Evolutionary conservation across 2,888 invertebrate species (phyloP), one percentile per base, ranked within the genome.

Genomic region (Callimorpha dominula): DNA sequence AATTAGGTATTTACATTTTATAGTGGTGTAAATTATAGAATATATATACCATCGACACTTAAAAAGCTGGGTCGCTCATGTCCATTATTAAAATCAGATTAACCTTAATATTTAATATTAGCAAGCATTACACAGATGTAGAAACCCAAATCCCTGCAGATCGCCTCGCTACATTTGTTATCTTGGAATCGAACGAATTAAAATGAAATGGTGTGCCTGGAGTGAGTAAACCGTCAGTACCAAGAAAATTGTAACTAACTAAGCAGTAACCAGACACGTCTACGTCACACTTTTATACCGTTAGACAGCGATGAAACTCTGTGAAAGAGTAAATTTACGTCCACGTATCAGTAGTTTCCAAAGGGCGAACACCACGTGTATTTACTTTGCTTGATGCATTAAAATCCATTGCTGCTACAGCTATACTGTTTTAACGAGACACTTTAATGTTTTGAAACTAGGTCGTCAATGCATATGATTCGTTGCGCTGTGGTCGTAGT

Each of bases 331-430:
- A 57, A 20, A 9, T 9, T 20, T 20, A 20, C 20, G 12, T 31
- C 57, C 20, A 20, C 11, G n/a, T 57, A 57, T 69, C 60, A 65
- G 60, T 71, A 71, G 60, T 70, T 70, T 74, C 65, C 60, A 15
- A 60, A 69, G 40, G 57, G 31, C 64, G 66, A 66, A 15, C 64
- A n/a, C 65, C 64, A 71, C 72, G 66, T 68, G 65, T 20, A 52
- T n/a, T 67, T 67, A 42, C 7, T 14, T 12, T 42, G n/a, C 1
- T 8, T 42, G 17, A 14, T 15, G 15, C 31, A 6, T 66, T 66
- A 40, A 14, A 63, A 43, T 15, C 14, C 79, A 79, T 76, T 75
- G 63, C 81, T 68, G 68, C 49, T 50, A 62, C 1, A 40, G 9
- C 5, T 4, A 17, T 12, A 49, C 11, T 0, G 1, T 46, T 46